Percentiles rank a stretch among this genome's conserved stretches.
These are phyloP conservation scores for Montipora cactus DNA, from an alignment of 64 coral and sea anemone genomes.

Conservation along the genomic window DNA sequence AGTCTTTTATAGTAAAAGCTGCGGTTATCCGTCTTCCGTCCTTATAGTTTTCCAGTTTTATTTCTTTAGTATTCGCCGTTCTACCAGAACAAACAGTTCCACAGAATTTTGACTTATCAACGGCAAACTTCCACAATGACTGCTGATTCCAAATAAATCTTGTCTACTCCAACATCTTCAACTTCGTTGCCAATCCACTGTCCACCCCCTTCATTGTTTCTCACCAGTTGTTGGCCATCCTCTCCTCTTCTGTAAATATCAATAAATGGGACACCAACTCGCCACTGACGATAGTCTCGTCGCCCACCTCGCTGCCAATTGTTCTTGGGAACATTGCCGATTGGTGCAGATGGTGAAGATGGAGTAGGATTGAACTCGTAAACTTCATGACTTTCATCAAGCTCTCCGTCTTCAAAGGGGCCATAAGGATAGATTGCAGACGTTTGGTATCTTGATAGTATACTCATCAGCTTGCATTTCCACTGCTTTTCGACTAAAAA, in stretches of 20 bases:
- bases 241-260: constrained; percentile 2
- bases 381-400: constrained; percentile 26
- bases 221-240: neutral
- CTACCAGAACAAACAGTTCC: too few species aligned
- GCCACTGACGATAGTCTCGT: neutral
- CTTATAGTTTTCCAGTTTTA: too few species aligned
- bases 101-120: too few species aligned
- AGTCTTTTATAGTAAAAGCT: too few species aligned
- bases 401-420: neutral
- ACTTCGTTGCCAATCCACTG: constrained; percentile 12
- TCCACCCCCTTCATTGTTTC: neutral
- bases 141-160: constrained; percentile 43
- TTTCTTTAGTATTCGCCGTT: too few species aligned
- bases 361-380: constrained; percentile 3
- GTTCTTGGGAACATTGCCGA: neutral
- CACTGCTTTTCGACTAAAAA: constrained; percentile 19
- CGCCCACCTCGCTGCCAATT: neutral
- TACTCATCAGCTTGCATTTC: constrained; percentile 19
- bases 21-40: too few species aligned
- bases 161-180: constrained; percentile 40
- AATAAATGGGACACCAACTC: constrained; percentile 44
- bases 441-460: constrained; percentile 28
- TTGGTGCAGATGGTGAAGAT: neutral
- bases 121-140: constrained; percentile 9
- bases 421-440: neutral